Conservation (phyloP, 2,888 invertebrate species). For the Calameuta pallipes region DNA sequence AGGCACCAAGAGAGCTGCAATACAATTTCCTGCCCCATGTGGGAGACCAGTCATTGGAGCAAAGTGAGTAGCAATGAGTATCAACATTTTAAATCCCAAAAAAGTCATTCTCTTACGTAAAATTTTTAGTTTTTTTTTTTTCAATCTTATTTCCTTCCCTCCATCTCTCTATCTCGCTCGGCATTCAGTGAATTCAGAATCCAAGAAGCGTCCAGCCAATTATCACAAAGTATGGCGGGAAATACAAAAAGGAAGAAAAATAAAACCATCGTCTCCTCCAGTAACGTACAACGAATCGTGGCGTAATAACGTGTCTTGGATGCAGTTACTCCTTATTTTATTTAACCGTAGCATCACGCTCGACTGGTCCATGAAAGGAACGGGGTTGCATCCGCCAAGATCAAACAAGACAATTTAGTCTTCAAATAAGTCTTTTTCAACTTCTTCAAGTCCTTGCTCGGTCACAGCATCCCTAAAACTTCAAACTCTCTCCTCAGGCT, state of each 20-base stretch:
- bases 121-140: too few species aligned
- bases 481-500: conserved; percentile 9
- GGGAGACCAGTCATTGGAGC: conserved; percentile 91
- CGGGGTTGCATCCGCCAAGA: conserved; percentile 31
- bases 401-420: conserved; percentile 57
- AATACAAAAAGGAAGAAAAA: conserved; percentile 13
- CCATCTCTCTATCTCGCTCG: too few species aligned
- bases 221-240: neutral
- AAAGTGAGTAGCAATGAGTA: conserved; percentile 75
- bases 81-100: too few species aligned
- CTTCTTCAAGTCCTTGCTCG: conserved; percentile 2
- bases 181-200: too few species aligned
- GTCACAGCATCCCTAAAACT: too few species aligned
- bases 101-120: too few species aligned
- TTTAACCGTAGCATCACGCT: neutral
- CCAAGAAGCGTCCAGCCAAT: too few species aligned
- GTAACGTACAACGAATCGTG: too few species aligned
- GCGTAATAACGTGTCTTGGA: too few species aligned
- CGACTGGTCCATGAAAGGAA: neutral
- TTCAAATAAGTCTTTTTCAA: conserved; percentile 43
- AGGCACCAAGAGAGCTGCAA: conserved; percentile 85
- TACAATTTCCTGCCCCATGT: conserved; percentile 86
- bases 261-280: too few species aligned
- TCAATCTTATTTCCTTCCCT: too few species aligned
- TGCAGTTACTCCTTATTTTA: too few species aligned